phyloP scores from a whole-genome alignment of 2,113 vertebrate genomes.

The Peromyscus polionotus region DNA sequence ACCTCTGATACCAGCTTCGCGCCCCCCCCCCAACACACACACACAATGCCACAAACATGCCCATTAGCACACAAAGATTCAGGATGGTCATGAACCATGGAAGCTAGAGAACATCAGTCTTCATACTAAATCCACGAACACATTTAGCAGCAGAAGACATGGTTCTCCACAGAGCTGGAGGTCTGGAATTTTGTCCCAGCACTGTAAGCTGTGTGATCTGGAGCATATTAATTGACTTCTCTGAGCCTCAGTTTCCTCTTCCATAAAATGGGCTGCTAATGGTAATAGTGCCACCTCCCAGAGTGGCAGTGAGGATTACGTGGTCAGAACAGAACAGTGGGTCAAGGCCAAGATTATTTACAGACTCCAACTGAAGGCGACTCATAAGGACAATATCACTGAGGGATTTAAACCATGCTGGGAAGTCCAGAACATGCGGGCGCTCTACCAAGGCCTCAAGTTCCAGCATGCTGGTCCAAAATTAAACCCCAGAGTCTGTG shows the following conservation, averaged over 20 bases:
- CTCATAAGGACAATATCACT: background rate
- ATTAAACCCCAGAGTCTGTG: background rate
- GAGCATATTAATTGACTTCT: background rate
- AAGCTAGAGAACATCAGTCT: background rate
- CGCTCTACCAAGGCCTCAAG: background rate
- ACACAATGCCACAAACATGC: background rate
- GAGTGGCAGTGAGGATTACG: background rate
- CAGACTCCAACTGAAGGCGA: background rate
- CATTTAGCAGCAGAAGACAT: background rate
- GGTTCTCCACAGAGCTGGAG: background rate
- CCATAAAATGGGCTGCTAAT: background rate
- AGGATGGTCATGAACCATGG: no score
- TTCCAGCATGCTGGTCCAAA: background rate
- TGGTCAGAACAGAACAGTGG: background rate
- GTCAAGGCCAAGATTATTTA: background rate
- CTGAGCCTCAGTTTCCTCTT: background rate
- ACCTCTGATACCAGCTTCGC: background rate
- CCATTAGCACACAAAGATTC: background rate
- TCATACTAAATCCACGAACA: background rate
- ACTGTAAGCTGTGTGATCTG: background rate
- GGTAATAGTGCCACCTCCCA: background rate
- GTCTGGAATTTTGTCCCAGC: background rate
- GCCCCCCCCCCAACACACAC: background rate
- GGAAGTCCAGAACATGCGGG: background rate
- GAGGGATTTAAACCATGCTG: background rate